These are phyloP conservation scores for Lordiphosa stackelbergi DNA, from an alignment of 1,140 invertebrate species.

Conservation along the genomic window DNA sequence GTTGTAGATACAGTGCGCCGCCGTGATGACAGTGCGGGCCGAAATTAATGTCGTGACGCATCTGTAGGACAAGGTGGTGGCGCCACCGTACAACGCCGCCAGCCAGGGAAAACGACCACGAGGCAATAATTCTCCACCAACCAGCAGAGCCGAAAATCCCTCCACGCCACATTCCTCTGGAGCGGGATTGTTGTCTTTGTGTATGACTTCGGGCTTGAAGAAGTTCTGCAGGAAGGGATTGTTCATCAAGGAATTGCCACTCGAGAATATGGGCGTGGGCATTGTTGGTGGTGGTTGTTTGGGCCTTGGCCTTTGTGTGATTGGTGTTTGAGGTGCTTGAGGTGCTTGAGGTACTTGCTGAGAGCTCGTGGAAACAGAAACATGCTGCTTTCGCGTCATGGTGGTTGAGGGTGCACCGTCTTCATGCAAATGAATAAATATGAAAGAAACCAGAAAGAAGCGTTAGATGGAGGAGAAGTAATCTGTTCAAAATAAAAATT, in stretches of 20 bases:
- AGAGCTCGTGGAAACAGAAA: constrained; percentile 9
- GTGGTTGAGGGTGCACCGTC: constrained; percentile 40
- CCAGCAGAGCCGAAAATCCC: constrained; percentile 35
- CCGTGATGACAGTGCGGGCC: constrained; percentile 49
- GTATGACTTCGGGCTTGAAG: background rate
- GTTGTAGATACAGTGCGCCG: constrained; percentile 59
- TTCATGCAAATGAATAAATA: background rate
- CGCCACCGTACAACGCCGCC: constrained; percentile 79
- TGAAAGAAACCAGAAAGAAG: too few species aligned
- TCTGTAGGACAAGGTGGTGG: constrained; percentile 31
- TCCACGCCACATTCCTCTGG: constrained; percentile 39
- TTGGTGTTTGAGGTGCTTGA: background rate
- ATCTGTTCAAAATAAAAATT: too few species aligned
- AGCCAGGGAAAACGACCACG: constrained; percentile 85
- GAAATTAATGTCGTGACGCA: constrained; percentile 57
- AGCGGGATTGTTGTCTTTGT: background rate
- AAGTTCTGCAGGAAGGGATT: constrained; percentile 34
- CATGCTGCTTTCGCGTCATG: constrained; percentile 27
- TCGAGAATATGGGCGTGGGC: background rate
- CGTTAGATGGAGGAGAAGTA: too few species aligned
- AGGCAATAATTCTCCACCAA: constrained; percentile 79
- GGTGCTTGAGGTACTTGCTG: background rate
- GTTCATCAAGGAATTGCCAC: background rate
- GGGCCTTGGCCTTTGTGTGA: background rate
- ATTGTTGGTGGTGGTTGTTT: background rate